A percentile compares a stretch with the other conserved stretches of the same genome.
These are phyloP conservation scores for Apotomis turbidana DNA, from an alignment of 2,888 invertebrate genomes.

Conservation along the genomic window DNA sequence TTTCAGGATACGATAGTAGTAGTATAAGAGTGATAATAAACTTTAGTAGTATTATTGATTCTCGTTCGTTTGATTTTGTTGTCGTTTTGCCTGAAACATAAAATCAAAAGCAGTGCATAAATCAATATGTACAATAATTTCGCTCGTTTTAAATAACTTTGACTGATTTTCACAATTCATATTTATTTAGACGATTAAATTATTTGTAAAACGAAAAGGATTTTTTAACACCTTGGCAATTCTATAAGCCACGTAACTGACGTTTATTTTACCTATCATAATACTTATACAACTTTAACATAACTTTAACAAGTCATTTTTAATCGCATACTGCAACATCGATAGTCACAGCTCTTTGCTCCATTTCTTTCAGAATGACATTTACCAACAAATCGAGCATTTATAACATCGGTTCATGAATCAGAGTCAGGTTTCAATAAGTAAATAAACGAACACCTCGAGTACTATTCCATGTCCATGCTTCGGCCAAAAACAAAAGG, in stretches of 20 bases:
- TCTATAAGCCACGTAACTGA: too few relatives aligned
- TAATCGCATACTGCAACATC: too few relatives aligned
- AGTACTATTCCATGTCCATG: slow-evolving; percentile 51
- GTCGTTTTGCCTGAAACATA: slow-evolving; percentile 15
- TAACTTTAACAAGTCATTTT: too few relatives aligned
- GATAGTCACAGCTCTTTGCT: background rate
- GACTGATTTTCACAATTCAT: too few relatives aligned
- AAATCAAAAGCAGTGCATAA: slow-evolving; percentile 1
- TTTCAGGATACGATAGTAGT: too few relatives aligned
- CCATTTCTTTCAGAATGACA: slow-evolving; percentile 15
- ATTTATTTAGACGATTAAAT: too few relatives aligned
- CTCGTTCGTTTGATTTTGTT: background rate
- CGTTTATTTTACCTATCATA: too few relatives aligned
- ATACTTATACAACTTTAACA: too few relatives aligned
- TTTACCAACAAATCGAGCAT: slow-evolving; percentile 17
- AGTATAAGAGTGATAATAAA: background rate
- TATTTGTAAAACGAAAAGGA: too few relatives aligned
- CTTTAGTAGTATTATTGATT: background rate
- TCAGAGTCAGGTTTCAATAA: background rate
- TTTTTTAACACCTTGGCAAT: too few relatives aligned
- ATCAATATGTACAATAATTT: too few relatives aligned
- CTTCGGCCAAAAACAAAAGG: slow-evolving; percentile 66
- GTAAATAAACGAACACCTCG: slow-evolving; percentile 40
- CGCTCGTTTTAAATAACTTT: too few relatives aligned
- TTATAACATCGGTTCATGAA: slow-evolving; percentile 8